Evolutionary conservation across 1,140 invertebrate species (phyloP).

Genomic region (Amphibalanus amphitrite): DNA sequence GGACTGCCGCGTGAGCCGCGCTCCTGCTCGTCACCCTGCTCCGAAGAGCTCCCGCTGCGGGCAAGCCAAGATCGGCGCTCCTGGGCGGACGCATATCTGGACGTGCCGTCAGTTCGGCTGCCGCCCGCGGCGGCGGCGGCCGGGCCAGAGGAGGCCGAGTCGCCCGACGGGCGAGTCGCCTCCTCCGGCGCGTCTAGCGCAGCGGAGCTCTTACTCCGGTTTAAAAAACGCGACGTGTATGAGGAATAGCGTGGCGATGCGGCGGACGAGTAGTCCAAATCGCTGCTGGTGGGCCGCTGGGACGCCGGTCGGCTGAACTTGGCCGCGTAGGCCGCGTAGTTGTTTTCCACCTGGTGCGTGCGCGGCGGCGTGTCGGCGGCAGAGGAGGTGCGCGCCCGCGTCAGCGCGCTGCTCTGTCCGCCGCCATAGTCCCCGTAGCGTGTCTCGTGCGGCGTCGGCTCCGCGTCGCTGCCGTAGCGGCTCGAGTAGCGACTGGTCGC

Average conservation of each 20-base stretch:
- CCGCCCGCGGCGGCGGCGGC: constrained; percentile 8
- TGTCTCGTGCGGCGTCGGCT: neutral
- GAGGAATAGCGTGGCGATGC: constrained; percentile 29
- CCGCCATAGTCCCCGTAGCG: neutral
- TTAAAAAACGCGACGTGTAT: constrained; percentile 56
- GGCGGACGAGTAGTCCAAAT: constrained; percentile 25
- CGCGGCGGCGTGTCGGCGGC: neutral
- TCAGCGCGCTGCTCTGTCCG: neutral
- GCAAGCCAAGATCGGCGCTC: constrained; percentile 18
- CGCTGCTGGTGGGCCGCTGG: constrained; percentile 9
- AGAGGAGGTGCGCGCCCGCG: constrained; percentile 26
- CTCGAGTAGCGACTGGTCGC: neutral
- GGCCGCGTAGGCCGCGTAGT: neutral
- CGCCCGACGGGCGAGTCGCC: too few relatives aligned
- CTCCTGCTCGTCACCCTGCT: too few relatives aligned
- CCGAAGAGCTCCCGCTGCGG: constrained; percentile 14
- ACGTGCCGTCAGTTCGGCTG: constrained; percentile 3
- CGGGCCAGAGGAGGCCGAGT: constrained; percentile 6
- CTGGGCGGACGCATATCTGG: constrained; percentile 17
- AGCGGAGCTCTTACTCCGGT: constrained; percentile 57
- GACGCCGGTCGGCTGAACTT: neutral
- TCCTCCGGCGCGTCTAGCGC: constrained; percentile 21
- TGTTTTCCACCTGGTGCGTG: neutral
- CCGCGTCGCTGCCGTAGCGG: neutral
- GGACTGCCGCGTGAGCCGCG: constrained; percentile 16